These are phyloP conservation scores for Carpatolechia fugitivella DNA, from an alignment of 2,888 invertebrate genomes.

Conservation along the genomic window DNA sequence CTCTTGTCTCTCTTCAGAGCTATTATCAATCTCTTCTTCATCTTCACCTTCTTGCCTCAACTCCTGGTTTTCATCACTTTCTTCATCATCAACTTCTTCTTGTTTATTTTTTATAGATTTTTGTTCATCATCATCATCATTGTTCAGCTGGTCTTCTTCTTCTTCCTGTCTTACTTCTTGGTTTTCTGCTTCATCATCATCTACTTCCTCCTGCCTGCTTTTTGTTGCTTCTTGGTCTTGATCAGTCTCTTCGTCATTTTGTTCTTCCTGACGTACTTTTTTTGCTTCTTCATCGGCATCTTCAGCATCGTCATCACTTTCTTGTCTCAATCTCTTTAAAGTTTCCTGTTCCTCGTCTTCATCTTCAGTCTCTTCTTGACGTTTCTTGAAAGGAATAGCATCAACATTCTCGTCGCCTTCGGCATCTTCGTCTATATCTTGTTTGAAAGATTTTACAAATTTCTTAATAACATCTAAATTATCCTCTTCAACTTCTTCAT, in stretches of 20 bases:
- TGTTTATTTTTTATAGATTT: not conserved
- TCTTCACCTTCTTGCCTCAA: not conserved
- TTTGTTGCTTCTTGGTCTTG: not conserved
- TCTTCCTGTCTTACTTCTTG: not conserved
- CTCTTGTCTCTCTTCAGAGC: not conserved
- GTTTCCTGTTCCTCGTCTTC: not conserved
- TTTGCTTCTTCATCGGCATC: not conserved
- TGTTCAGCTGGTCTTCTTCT: too few species aligned
- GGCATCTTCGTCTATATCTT: not conserved
- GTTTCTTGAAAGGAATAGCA: not conserved
- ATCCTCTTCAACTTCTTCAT: not conserved
- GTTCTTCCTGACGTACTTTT: not conserved
- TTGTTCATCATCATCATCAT: not conserved
- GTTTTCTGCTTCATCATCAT: not conserved
- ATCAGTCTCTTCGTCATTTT: not conserved
- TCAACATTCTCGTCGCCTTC: not conserved
- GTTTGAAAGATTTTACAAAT: not conserved
- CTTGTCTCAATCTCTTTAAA: not conserved
- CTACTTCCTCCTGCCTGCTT: not conserved
- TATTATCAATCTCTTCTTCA: too few species aligned
- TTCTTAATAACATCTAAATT: not conserved
- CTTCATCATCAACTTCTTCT: not conserved
- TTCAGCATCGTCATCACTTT: not conserved
- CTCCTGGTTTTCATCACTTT: not conserved
- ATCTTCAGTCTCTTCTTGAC: not conserved